These are phyloP conservation scores for Etheostoma spectabile DNA, from an alignment of 2,113 vertebrate genomes.

Conservation along the genomic window DNA sequence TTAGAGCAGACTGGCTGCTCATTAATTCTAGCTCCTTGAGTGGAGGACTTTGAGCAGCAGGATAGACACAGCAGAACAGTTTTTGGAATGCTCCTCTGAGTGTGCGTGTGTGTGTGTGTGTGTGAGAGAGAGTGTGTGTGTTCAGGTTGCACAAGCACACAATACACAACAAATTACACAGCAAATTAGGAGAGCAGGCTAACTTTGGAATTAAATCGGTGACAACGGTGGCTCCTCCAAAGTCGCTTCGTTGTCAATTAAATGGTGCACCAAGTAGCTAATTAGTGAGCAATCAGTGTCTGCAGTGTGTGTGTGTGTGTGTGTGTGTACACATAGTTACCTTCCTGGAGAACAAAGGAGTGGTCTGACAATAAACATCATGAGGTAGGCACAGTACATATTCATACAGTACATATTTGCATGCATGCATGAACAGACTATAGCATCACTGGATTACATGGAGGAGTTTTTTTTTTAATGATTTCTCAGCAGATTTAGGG, in stretches of 20 bases:
- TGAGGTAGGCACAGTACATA: background rate
- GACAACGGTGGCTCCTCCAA: conserved; percentile 59
- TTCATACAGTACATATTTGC: too few relatives aligned
- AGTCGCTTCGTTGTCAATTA: conserved; percentile 60
- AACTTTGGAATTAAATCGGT: conserved; percentile 65
- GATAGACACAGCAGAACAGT: conserved; percentile 46
- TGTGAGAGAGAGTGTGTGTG: background rate
- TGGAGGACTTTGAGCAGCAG: conserved; percentile 60
- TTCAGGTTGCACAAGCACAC: background rate
- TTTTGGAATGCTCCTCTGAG: conserved; percentile 30
- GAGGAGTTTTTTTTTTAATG: too few relatives aligned
- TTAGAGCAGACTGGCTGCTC: conserved; percentile 61
- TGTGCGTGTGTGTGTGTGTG: conserved; percentile 11
- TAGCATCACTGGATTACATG: background rate
- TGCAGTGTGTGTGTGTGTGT: conserved; percentile 14
- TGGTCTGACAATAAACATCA: conserved; percentile 12
- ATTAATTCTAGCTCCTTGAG: conserved; percentile 65
- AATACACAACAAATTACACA: conserved; percentile 61
- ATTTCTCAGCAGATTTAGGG: background rate
- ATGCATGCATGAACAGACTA: background rate
- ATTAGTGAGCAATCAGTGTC: conserved; percentile 59
- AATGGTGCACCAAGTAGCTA: conserved; percentile 55
- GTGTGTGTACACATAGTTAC: conserved; percentile 1
- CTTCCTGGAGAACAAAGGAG: conserved; percentile 35
- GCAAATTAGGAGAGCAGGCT: conserved; percentile 58